Evolutionary conservation across 2,888 invertebrate species (phyloP).

Genomic region (Phyllotreta cruciferae): DNA sequence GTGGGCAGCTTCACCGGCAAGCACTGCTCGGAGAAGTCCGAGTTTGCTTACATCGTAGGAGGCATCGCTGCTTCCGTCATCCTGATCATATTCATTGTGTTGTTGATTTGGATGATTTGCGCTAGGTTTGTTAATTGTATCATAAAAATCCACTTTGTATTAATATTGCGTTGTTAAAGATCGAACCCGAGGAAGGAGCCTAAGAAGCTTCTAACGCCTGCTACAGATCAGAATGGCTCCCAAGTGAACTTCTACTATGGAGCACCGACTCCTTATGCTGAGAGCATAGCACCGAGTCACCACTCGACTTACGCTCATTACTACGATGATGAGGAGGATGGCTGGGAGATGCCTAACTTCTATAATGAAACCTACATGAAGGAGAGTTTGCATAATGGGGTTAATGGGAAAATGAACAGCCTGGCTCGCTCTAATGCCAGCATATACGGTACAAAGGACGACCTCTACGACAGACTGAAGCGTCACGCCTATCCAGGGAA

Average conservation of each 20-base stretch:
- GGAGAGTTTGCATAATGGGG: conserved; percentile 86
- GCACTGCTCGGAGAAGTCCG: conserved; percentile 89
- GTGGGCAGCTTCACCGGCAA: conserved; percentile 91
- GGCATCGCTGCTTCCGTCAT: conserved; percentile 95
- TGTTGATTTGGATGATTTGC: conserved; percentile 97
- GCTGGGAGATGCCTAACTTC: conserved; percentile 98
- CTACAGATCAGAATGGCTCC: conserved; percentile 89
- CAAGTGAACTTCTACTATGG: conserved; percentile 97
- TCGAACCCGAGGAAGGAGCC: conserved; percentile 89
- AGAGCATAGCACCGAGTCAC: conserved; percentile 93
- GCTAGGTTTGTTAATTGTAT: conserved; percentile 69
- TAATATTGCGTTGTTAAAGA: conserved; percentile 57
- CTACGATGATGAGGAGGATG: conserved; percentile 94
- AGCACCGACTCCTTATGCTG: conserved; percentile 92
- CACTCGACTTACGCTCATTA: conserved; percentile 96
- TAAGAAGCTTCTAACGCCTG: conserved; percentile 88
- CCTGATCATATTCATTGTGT: conserved; percentile 88
- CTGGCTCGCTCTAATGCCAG: conserved; percentile 92
- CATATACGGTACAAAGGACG: conserved; percentile 94
- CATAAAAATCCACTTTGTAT: background rate
- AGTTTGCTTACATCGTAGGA: conserved; percentile 93
- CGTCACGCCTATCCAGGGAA: conserved; percentile 94
- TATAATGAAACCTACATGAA: conserved; percentile 97
- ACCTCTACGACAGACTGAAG: conserved; percentile 93
- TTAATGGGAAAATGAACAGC: conserved; percentile 91